Base-by-base conservation (phyloP, 2,888 invertebrate species). In the Crossocerus cetratus region DNA sequence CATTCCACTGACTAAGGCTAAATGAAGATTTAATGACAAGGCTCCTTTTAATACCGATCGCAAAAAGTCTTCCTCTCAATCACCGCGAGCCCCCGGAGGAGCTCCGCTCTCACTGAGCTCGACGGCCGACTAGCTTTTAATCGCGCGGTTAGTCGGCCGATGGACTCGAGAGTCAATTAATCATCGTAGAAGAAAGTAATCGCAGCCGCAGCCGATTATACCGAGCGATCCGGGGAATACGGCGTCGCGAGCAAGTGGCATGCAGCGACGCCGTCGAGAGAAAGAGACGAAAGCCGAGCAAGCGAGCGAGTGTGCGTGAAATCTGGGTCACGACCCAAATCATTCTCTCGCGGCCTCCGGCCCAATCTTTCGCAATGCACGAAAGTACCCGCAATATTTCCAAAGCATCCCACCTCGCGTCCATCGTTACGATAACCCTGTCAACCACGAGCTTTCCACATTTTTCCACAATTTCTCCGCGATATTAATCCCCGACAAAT, bases 301-400 rank as follows among this genome's bases (percentile, higher is more conserved):
- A 76, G 65, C 67, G 44, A 57, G 70, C 43, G 44, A 49, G 44
- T 42, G 73, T 59, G 69, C 45, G 67, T n/a, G 22, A 60, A 74
- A 81, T 81, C 73, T 81, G 56, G 82, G 81, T 80, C 81, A 71
- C 76, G 80, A 82, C 81, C 82, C 70, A 82, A 82, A 81, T 81
- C 76, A 69, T 66, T 72, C 64, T 72, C 67, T 55, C 59, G 18
- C 65, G 72, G 68, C 65, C 77, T 76, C 71, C 71, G 77, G 77
- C 82, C 54, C 65, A 49, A 68, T 82, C 82, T 82, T 81, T 81
- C 82, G 80, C 73, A 82, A 81, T 75, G 69, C 72, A 69, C 42
- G 80, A 82, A 82, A 79, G 77, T 81, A 80, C 73, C 75, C 69
- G 76, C 67, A 76, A 72, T 76, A 68, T 78, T 81, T 74, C 74